Evolutionary conservation across 2,113 vertebrate species (phyloP), one percentile per base, ranked within the genome.

Genomic region (Gallinago paraguaiae): DNA sequence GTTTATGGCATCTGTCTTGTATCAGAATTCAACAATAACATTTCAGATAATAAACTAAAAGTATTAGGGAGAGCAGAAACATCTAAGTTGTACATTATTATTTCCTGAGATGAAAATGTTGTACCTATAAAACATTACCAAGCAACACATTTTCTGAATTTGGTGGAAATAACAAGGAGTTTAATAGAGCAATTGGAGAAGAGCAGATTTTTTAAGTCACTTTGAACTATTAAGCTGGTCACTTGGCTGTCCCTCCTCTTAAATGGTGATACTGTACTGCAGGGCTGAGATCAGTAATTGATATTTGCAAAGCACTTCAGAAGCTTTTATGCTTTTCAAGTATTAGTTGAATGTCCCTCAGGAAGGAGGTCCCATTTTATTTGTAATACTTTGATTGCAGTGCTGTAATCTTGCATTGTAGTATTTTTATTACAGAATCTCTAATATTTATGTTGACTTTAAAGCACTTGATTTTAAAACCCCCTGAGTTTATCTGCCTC

Each of bases 401-500:
- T 78, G 81, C 78, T 91, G 77, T 82, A 90, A 37, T 90, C 61
- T 70, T 84, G 59, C 84, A 51, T 71, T 91, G 50, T 86, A 61
- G 70, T 69, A 28, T 48, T 90, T 94, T 70, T 93, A 27, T 93
- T 96, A 60, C 4, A 3, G 68, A 95, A 78, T 27, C 48, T 75
- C 51, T 59, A 72, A 41, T 86, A 72, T 95, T 97, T 72, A 72
- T 90, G 71, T 96, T 93, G 63, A 78, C 71, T 85, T 86, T 72
- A 90, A 59, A 94, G 95, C 70, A 65, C 86, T 94, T 95, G 79
- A 85, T 81, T 92, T 96, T 92, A 59, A 96, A 92, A 28, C 31
- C 10, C 50, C 16, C 35, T 91, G 77, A 94, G 35, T 75, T 93
- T 93, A 70, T 94, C 59, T 82, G 75, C 91, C 93, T 95, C 88